phyloP scores from a whole-genome alignment of 2,113 vertebrate genomes.

The Sinocyclocheilus maitianheensis region DNA sequence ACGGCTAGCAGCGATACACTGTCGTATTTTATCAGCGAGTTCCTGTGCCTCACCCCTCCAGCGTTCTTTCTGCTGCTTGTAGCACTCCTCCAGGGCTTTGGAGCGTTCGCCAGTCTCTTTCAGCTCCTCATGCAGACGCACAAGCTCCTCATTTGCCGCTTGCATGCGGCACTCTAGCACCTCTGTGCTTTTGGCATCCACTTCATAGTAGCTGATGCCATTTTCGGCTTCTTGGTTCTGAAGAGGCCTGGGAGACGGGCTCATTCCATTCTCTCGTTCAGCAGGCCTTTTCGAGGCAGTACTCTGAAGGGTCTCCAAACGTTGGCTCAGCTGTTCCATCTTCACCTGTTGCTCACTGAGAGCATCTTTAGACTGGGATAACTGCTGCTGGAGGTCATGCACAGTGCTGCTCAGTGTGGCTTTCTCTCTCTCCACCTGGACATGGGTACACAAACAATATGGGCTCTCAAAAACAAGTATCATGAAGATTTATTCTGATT shows the following conservation, averaged over 20 bases:
- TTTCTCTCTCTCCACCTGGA: conserved; percentile 80
- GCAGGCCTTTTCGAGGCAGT: conserved; percentile 35
- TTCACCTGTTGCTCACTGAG: conserved; percentile 76
- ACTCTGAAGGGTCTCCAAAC: conserved; percentile 69
- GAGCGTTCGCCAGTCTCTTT: conserved; percentile 72
- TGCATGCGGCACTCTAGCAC: conserved; percentile 74
- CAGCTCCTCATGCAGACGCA: conserved; percentile 74
- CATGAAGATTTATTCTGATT: neutral
- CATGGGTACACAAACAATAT: neutral
- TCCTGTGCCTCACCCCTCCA: conserved; percentile 76
- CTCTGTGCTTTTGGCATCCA: conserved; percentile 74
- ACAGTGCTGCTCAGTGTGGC: conserved; percentile 70
- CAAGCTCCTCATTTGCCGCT: conserved; percentile 70
- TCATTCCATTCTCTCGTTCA: conserved; percentile 28
- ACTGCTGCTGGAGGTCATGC: conserved; percentile 78
- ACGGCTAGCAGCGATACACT: conserved; percentile 76
- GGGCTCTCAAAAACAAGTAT: neutral
- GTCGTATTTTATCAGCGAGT: conserved; percentile 77
- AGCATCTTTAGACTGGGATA: conserved; percentile 74
- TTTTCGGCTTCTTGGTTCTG: conserved; percentile 34
- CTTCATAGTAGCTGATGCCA: conserved; percentile 69
- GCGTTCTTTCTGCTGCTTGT: conserved; percentile 75
- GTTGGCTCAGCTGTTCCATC: conserved; percentile 73
- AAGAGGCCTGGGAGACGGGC: conserved; percentile 19
- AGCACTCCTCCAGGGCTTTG: conserved; percentile 70